Percentiles rank a stretch among this genome's conserved stretches.
These are phyloP conservation scores for Eubasilissa regina DNA, from an alignment of 1,140 invertebrate genomes.

Conservation along the genomic window DNA sequence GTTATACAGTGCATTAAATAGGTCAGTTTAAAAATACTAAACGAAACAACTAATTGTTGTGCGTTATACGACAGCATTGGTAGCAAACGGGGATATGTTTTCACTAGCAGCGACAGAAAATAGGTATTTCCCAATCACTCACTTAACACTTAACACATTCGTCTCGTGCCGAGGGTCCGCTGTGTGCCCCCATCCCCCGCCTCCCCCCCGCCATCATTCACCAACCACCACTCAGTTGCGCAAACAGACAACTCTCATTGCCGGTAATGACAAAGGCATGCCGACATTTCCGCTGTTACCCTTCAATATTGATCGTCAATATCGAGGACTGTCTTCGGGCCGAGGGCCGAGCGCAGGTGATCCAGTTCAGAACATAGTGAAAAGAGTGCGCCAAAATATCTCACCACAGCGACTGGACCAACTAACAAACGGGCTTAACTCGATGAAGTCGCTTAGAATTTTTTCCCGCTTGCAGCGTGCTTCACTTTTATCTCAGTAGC, in stretches of 20 bases:
- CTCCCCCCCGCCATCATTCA: no score
- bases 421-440: not conserved
- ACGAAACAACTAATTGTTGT: no score
- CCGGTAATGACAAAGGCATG: constrained; percentile 17
- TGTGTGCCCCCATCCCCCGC: no score
- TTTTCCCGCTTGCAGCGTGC: no score
- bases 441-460: no score
- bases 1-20: no score
- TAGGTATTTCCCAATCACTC: no score
- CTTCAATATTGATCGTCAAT: constrained; percentile 18
- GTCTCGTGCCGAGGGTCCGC: not conserved
- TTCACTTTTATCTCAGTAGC: not conserved
- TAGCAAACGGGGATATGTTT: not conserved
- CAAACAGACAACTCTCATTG: not conserved
- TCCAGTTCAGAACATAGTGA: constrained; percentile 7
- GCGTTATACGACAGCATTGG: not conserved
- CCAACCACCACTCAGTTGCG: not conserved
- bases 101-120: no score
- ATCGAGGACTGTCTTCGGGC: not conserved
- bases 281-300: constrained; percentile 30
- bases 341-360: not conserved
- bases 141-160: not conserved
- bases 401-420: not conserved
- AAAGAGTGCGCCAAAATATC: not conserved
- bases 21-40: no score